Percentiles rank a stretch among this genome's conserved stretches.
phyloP scores from a whole-genome alignment of 2,888 invertebrate genomes.

The Chironomus riparius region DNA sequence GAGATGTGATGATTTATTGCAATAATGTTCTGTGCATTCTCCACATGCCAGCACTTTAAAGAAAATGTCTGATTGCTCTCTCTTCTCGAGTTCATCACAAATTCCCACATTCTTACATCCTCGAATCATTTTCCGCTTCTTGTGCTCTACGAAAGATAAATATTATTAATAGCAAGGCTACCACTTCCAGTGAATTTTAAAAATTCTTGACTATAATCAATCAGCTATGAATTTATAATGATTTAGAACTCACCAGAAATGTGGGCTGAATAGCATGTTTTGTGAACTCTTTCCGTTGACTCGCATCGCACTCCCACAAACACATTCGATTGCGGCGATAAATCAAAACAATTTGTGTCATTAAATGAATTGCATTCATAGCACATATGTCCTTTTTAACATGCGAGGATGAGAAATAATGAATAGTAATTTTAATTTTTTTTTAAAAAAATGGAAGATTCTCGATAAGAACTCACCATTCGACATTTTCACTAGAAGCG shows the following conservation, averaged over 20 bases:
- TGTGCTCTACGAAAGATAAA: background rate
- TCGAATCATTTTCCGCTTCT: slow-evolving; percentile 9
- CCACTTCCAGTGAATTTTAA: background rate
- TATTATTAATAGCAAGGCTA: background rate
- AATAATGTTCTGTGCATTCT: background rate
- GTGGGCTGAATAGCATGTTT: background rate
- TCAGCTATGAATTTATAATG: too few relatives aligned
- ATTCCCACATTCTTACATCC: slow-evolving; percentile 8
- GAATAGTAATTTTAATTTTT: background rate
- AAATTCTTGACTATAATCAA: too few relatives aligned
- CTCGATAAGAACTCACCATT: background rate
- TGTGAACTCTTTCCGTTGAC: background rate
- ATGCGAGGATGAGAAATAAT: background rate
- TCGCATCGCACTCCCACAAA: background rate
- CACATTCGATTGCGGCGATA: background rate
- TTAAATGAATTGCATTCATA: slow-evolving; percentile 15
- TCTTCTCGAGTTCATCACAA: background rate
- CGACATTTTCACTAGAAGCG: background rate
- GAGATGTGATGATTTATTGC: slow-evolving; percentile 1
- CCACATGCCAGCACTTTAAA: background rate
- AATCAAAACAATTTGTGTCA: slow-evolving; percentile 14
- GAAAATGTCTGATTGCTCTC: background rate
- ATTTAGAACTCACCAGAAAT: background rate
- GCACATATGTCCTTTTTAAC: slow-evolving; percentile 1
- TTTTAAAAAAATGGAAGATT: too few relatives aligned